phyloP scores from a whole-genome alignment of 2,888 invertebrate genomes.

The Phrixothrix hirtus region DNA sequence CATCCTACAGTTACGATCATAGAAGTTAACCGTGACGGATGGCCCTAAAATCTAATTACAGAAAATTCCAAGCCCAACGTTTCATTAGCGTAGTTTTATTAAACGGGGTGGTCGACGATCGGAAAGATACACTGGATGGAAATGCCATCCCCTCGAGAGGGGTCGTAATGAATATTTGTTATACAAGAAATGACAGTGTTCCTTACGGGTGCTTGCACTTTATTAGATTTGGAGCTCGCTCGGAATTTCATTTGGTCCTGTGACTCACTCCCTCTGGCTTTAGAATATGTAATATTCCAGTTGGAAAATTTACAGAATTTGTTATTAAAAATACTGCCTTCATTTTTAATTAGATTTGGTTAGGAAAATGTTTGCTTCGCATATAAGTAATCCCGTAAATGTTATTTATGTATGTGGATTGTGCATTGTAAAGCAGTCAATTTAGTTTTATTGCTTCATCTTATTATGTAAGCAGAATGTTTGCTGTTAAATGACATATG shows the following conservation, averaged over 20 bases:
- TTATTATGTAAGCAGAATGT: background rate
- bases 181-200: conserved; percentile 50
- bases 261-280: conserved; percentile 28
- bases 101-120: conserved; percentile 47
- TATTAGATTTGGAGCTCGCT: conserved; percentile 45
- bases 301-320: background rate
- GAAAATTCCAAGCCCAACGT: conserved; percentile 43
- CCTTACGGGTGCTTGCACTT: conserved; percentile 51
- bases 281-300: background rate
- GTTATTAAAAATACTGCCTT: background rate
- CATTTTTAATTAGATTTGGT: background rate
- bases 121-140: conserved; percentile 33
- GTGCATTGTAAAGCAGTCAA: too few relatives aligned
- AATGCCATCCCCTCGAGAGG: conserved; percentile 36
- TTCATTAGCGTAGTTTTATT: conserved; percentile 53
- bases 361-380: too few relatives aligned
- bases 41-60: conserved; percentile 50
- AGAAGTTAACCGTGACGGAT: conserved; percentile 39
- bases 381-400: too few relatives aligned
- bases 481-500: too few relatives aligned
- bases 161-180: conserved; percentile 53
- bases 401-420: too few relatives aligned
- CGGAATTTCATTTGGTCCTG: conserved; percentile 41
- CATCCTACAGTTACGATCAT: too few relatives aligned
- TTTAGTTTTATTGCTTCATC: too few relatives aligned